Percentiles rank a stretch among this genome's conserved stretches.
These are phyloP conservation scores for Eurytemora carolleeae DNA, from an alignment of 1,140 invertebrate species.

Conservation along the genomic window DNA sequence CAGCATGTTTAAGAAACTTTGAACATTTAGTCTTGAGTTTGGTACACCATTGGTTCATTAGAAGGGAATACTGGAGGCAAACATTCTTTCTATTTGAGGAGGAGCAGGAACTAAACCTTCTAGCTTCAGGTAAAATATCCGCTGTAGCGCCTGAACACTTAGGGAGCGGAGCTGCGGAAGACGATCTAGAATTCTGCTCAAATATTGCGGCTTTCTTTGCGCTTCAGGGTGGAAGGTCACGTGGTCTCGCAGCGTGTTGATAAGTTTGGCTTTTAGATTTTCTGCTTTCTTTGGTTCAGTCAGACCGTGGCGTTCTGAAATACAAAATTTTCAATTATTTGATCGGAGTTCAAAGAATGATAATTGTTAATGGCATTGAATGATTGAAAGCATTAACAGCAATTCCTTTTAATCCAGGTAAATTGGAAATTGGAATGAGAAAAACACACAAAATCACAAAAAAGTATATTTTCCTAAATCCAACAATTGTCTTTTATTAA, in stretches of 20 bases:
- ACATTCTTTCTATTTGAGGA: slow-evolving; percentile 80
- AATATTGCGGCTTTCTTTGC: slow-evolving; percentile 69
- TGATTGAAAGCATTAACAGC: not conserved
- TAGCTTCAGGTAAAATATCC: slow-evolving; percentile 80
- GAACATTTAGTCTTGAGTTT: no score
- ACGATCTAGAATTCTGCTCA: slow-evolving; percentile 71
- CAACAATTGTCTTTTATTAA: no score
- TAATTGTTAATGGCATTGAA: not conserved
- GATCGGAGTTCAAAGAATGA: not conserved
- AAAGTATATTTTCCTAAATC: not conserved
- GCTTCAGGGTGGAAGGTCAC: slow-evolving; percentile 78
- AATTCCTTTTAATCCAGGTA: no score
- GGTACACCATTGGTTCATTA: slow-evolving; percentile 34
- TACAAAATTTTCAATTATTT: slow-evolving; percentile 20
- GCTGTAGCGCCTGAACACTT: slow-evolving; percentile 72
- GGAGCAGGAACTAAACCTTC: slow-evolving; percentile 78
- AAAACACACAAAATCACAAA: not conserved
- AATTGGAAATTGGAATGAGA: no score
- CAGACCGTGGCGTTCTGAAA: slow-evolving; percentile 70
- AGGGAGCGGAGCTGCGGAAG: slow-evolving; percentile 72
- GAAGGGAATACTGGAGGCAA: slow-evolving; percentile 77
- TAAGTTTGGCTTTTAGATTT: slow-evolving; percentile 84
- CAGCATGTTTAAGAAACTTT: no score
- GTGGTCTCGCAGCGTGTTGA: slow-evolving; percentile 73
- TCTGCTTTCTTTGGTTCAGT: slow-evolving; percentile 77